These are phyloP conservation scores for Cardinalis cardinalis DNA, from an alignment of 2,113 vertebrate genomes.

Conservation along the genomic window DNA sequence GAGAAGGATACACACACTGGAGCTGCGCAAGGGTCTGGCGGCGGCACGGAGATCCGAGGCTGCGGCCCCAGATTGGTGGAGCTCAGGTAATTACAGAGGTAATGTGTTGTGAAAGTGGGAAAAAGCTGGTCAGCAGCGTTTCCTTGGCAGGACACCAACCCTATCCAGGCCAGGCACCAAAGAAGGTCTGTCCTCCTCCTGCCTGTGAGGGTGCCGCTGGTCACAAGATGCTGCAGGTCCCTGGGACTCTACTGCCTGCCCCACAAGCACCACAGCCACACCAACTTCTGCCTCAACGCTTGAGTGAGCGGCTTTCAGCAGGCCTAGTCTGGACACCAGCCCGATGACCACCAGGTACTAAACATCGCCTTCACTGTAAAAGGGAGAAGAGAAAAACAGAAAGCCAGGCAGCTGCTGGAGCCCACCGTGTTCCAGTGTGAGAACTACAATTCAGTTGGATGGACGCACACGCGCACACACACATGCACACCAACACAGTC, in stretches of 20 bases:
- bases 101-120: conserved; percentile 30
- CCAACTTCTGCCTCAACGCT: not conserved
- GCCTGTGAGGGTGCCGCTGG: not conserved
- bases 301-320: not conserved
- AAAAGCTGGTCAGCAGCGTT: conserved; percentile 46
- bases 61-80: not conserved
- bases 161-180: not conserved
- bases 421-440: conserved; percentile 64
- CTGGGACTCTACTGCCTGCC: not conserved
- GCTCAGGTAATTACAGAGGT: conserved; percentile 45
- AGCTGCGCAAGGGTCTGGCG: not conserved
- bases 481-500: conserved; percentile 1
- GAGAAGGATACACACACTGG: not conserved
- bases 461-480: not conserved
- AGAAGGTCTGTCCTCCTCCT: conserved; percentile 35
- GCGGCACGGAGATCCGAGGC: not conserved
- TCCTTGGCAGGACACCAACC: conserved; percentile 43
- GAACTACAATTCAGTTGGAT: conserved; percentile 49
- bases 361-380: not conserved
- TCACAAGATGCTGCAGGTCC: not conserved
- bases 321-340: not conserved
- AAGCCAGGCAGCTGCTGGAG: conserved; percentile 43
- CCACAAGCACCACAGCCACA: not conserved
- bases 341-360: not conserved
- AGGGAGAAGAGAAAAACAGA: not conserved